Evolutionary conservation across 2,888 invertebrate species (phyloP), one percentile per base, ranked within the genome.

Genomic region (Hololepta plana): DNA sequence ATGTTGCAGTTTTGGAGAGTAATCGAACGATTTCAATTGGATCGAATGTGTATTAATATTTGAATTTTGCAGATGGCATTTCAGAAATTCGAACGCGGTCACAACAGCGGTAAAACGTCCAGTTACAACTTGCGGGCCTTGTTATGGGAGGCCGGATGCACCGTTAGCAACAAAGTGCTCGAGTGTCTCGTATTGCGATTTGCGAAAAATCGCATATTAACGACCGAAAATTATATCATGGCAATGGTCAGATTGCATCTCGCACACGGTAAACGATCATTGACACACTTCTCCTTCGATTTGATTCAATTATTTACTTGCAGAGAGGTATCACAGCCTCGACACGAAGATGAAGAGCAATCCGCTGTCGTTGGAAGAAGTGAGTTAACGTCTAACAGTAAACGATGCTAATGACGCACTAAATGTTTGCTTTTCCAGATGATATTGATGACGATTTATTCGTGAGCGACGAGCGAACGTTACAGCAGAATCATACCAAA

Each of bases 131-230:
- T 73, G 42, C 55, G 65, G 49, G 65, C 67, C 35, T 61, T 67
- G 38, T 51, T 75, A 34, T 63, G 72, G 70, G 72, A 75, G 46
- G 73, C 76, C 16, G 65, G 71, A 12, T 63, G 67, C 41, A 67
- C 62, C 37, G 74, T 75, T 32, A 71, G 71, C 52, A 77, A 73
- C 55, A 79, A 76, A 58, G 77, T 77, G 26, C 60, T 76, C 36
- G 75, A 75, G 58, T 69, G 72, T 44, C 53, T 74, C 29, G 70
- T 74, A 35, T 54, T 72, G 38, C 55, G 74, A 35, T 74, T 67
- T 55, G 65, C 72, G 35, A 66, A 66, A 43, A 64, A 64, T 45
- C 55, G 59, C 27, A 42, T 58, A 24, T 50, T 72, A 21, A 59
- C 66, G 2, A 60, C 67, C 3, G 71, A 71, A 44, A 63, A 63